phyloP scores from a whole-genome alignment of 2,797 vertebrate genomes.

The Limnodromus scolopaceus region DNA sequence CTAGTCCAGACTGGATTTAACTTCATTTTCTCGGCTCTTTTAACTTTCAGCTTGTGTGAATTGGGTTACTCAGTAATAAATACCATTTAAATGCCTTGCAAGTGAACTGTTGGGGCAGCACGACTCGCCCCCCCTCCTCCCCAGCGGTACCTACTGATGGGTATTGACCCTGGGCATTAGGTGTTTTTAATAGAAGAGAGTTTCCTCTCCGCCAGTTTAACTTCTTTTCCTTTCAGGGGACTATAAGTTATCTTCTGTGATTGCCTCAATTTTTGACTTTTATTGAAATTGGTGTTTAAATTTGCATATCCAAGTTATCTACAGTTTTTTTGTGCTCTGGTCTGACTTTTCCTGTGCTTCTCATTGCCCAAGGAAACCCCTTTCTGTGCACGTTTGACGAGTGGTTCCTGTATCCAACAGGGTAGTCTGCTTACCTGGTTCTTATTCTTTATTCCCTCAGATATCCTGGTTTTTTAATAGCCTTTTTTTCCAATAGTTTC shows the following conservation, averaged over 20 bases:
- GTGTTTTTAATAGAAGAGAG: neutral
- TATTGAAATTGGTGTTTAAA: neutral
- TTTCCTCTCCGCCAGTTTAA: neutral
- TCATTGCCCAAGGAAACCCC: neutral
- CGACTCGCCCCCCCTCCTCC: neutral
- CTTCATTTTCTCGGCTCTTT: neutral
- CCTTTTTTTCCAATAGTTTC: neutral
- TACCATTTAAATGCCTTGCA: neutral
- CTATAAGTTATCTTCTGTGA: neutral
- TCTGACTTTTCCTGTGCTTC: neutral
- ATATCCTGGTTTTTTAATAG: neutral
- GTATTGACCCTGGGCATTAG: neutral
- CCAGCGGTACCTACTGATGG: neutral
- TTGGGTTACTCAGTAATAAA: neutral
- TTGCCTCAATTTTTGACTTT: neutral
- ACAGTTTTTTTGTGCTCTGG: neutral
- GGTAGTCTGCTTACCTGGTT: neutral
- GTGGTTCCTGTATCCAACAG: accelerated
- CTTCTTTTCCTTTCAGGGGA: neutral
- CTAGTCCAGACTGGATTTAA: neutral
- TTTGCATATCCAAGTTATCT: neutral
- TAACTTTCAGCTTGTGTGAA: neutral
- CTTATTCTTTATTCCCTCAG: neutral
- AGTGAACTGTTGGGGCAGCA: neutral
- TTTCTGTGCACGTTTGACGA: neutral